Evolutionary conservation across 2,113 vertebrate species (phyloP).

Genomic region (Electrona antarctica): DNA sequence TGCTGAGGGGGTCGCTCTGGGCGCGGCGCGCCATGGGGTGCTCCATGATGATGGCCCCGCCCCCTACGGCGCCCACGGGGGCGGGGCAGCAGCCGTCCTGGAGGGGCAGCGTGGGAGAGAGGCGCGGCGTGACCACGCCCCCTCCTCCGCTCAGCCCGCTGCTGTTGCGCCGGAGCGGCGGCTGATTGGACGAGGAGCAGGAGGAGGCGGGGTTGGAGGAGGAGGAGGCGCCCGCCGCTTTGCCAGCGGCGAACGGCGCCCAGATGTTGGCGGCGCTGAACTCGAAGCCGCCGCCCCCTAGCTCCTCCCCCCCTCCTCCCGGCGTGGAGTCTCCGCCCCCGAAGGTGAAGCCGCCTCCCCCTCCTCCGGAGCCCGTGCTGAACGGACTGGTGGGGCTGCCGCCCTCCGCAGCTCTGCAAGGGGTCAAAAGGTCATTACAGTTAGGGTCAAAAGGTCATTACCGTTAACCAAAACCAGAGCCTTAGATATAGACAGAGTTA

Average conservation of each 20-base stretch:
- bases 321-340: conserved; percentile 66
- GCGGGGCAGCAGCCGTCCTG: conserved; percentile 51
- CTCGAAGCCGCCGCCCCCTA: conserved; percentile 79
- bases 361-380: conserved; percentile 75
- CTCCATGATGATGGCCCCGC: conserved; percentile 66
- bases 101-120: conserved; percentile 78
- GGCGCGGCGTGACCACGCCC: conserved; percentile 81
- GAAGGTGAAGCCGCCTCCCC: conserved; percentile 81
- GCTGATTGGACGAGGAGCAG: conserved; percentile 35
- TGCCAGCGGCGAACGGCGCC: conserved; percentile 84
- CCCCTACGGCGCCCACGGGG: too few species aligned
- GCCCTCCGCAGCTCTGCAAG: conserved; percentile 75
- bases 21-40: conserved; percentile 87
- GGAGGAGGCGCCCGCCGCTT: conserved; percentile 64
- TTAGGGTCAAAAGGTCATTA: too few species aligned
- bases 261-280: conserved; percentile 87
- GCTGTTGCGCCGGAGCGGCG: conserved; percentile 70
- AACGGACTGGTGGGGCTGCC: conserved; percentile 86
- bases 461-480: too few species aligned
- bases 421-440: too few species aligned
- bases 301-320: conserved; percentile 52
- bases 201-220: conserved; percentile 28
- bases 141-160: conserved; percentile 74
- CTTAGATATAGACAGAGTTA: too few species aligned
- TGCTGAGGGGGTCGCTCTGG: conserved; percentile 87